These are phyloP conservation scores for Struthio camelus DNA, from an alignment of 2,113 vertebrate species.

Conservation along the genomic window DNA sequence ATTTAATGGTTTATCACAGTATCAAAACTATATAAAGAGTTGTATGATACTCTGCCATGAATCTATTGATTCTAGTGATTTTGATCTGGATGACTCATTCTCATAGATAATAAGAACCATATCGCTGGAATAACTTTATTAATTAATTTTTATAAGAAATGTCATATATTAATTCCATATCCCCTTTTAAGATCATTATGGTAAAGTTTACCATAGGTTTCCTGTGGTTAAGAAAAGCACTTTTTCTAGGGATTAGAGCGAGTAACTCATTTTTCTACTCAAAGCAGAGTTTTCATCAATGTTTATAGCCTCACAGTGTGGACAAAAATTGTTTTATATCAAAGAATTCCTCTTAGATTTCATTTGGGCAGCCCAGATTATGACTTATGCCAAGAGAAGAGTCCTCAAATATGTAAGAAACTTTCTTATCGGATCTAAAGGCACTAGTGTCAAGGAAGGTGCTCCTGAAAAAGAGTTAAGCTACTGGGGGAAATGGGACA, in stretches of 20 bases:
- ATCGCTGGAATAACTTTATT: not conserved
- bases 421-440: not conserved
- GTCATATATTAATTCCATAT: not conserved
- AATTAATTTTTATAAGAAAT: not conserved
- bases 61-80: not conserved
- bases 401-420: not conserved
- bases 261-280: not conserved
- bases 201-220: not conserved
- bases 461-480: not conserved
- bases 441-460: not conserved
- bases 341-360: not conserved
- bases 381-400: not conserved
- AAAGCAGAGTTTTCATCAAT: not conserved
- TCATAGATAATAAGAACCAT: not conserved
- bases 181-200: not conserved
- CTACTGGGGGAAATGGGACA: not conserved
- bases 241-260: not conserved
- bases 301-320: not conserved
- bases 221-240: not conserved
- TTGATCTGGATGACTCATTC: not conserved
- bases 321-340: not conserved
- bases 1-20: not conserved
- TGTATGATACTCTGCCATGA: not conserved
- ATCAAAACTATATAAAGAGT: not conserved
- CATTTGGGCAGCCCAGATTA: not conserved